Base-by-base conservation (phyloP, 2,888 invertebrate species). In the Lamproptera curius region DNA sequence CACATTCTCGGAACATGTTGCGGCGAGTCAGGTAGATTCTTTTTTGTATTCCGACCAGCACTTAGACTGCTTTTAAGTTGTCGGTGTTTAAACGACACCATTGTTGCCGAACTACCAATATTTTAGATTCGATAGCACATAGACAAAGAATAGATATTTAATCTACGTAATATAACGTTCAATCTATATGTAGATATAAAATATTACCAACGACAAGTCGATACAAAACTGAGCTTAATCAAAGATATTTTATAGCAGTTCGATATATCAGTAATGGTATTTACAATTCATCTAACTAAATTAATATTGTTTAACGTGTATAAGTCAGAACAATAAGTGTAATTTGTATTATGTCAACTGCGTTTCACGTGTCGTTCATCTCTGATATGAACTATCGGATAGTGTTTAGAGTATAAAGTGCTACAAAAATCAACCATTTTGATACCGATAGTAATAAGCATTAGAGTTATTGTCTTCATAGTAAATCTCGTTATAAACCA, bases 1-100 rank as follows among this genome's bases (percentile, higher is more conserved):
- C 69, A 76, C 71, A 64, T 84, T 85, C 84, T 73, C 46, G 60
- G 83, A 84, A 84, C 70, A 71, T 62, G 66, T 65, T 61, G 48
- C 43, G 48, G 62, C 62, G 59, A 59, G 63, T 67, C 82, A 82
- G 83, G 84, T 84, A 82, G 71, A 58, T 55, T 46, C 56, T 70
- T 76, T 77, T 78, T 76, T 44, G 39, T 50, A 36, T 33, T 41
- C 35, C 40, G 44, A 11, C 43, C 16, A 50, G 44, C 69, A 64
- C 65, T 62, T 54, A 54, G 51, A 50, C 52, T 55, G 14, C 59
- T 57, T 55, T 59, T 59, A 59, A 61, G 59, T 60, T 57, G 60
- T 57, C 61, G 62, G 60, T 53, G 53, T 48, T 50, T 42, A 39
- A 57, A 58, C 48, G 52, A 40, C 40, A 33, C 13, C 16, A 44